A percentile compares a stretch with the other conserved stretches of the same genome.
phyloP scores from a whole-genome alignment of 2,797 vertebrate species.

The Siniperca scherzeri region DNA sequence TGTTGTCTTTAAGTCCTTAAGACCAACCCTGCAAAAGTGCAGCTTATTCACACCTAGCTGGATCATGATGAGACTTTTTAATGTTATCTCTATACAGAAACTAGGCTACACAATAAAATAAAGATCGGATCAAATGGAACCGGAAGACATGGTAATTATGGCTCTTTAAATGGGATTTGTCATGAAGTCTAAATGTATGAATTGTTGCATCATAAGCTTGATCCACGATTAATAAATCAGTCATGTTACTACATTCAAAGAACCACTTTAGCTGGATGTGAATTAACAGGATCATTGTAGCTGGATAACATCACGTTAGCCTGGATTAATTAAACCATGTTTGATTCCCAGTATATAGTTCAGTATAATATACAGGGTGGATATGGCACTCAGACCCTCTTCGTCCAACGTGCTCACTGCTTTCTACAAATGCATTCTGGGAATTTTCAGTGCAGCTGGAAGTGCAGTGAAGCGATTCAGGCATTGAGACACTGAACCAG shows the following conservation, averaged over 20 bases:
- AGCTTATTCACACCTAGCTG: too few species aligned
- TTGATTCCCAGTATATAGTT: neutral
- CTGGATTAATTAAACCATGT: neutral
- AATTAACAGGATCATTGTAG: neutral
- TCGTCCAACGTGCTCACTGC: neutral
- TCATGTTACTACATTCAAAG: neutral
- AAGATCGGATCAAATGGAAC: too few species aligned
- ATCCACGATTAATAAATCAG: neutral
- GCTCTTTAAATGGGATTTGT: too few species aligned
- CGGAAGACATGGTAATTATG: too few species aligned
- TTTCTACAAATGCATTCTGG: constrained; percentile 18
- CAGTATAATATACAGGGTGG: neutral
- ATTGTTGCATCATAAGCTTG: neutral
- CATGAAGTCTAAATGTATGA: too few species aligned
- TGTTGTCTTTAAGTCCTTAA: too few species aligned
- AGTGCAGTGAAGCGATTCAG: constrained; percentile 36
- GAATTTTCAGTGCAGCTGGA: constrained; percentile 28
- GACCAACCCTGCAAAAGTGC: too few species aligned
- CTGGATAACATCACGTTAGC: neutral
- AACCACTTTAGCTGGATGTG: neutral
- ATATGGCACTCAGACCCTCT: neutral
- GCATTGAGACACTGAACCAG: constrained; percentile 27
- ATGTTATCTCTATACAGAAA: too few species aligned
- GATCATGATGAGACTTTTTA: too few species aligned
- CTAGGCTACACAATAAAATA: too few species aligned